Percentiles rank a stretch among this genome's conserved stretches.
Conservation (phyloP, 92 coral and sea anemone species). For the Epizoanthus rinbou region DNA sequence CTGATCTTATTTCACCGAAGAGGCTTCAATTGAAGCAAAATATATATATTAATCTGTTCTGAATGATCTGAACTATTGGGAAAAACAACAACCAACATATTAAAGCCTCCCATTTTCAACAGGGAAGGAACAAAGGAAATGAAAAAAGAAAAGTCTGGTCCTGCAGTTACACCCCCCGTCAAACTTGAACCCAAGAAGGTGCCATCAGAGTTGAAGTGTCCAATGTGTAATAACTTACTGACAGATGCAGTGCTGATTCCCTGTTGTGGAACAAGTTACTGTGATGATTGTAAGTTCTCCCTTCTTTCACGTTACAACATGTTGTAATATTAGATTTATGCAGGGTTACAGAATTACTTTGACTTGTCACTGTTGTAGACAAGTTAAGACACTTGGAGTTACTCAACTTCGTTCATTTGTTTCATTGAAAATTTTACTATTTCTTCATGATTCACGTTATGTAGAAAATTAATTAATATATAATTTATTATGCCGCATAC, state of each 20-base stretch:
- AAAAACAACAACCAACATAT: background rate
- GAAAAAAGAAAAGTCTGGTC: conserved; percentile 59
- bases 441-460: no score
- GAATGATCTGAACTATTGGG: no score
- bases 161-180: conserved; percentile 28
- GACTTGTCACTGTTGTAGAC: no score
- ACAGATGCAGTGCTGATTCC: conserved; percentile 97
- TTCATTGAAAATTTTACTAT: no score
- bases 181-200: conserved; percentile 62
- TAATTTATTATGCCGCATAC: no score
- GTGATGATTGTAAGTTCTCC: conserved; percentile 91
- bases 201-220: conserved; percentile 90
- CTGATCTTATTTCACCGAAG: no score
- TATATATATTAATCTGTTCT: no score
- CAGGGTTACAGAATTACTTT: background rate
- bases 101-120: background rate
- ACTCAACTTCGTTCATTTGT: no score
- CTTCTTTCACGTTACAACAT: background rate
- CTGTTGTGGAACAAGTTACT: conserved; percentile 98
- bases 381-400: no score
- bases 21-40: no score
- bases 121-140: conserved; percentile 48
- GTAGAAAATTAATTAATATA: no score
- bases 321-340: background rate
- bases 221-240: conserved; percentile 84